A percentile compares a stretch with the other conserved stretches of the same genome.
phyloP scores from a whole-genome alignment of 2,888 invertebrate genomes.

The Melitaea athalia region DNA sequence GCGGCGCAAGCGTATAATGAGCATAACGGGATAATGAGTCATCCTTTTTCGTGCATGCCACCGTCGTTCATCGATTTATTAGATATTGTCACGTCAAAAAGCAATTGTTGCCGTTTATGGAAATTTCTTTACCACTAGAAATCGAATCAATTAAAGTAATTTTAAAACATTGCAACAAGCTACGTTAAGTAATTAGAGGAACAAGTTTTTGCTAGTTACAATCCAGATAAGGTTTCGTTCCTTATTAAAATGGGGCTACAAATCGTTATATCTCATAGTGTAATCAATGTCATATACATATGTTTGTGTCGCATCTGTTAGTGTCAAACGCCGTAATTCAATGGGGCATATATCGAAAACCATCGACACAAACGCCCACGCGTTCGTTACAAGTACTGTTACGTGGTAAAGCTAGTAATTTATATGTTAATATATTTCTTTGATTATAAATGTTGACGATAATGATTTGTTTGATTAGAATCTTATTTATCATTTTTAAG shows the following conservation, averaged over 20 bases:
- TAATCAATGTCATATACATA: constrained; percentile 23
- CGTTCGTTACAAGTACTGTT: constrained; percentile 43
- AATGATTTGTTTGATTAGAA: not conserved
- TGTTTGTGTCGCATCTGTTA: constrained; percentile 34
- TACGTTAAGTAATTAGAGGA: no score
- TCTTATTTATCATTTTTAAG: not conserved
- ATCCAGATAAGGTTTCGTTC: no score
- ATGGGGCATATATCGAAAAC: constrained; percentile 47
- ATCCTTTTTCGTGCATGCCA: no score
- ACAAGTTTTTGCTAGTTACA: no score
- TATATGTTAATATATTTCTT: constrained; percentile 15
- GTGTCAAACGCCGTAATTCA: constrained; percentile 37
- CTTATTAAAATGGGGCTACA: not conserved
- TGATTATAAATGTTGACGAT: not conserved
- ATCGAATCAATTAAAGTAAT: no score
- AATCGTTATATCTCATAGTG: constrained; percentile 12
- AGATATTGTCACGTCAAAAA: no score
- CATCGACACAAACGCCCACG: constrained; percentile 57
- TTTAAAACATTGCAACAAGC: no score
- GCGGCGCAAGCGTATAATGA: no score
- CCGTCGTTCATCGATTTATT: no score
- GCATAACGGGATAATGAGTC: no score
- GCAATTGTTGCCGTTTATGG: no score
- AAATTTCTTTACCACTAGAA: no score
- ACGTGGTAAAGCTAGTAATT: constrained; percentile 17